Evolutionary conservation across 2,113 vertebrate species (phyloP).

Genomic region (Ondatra zibethicus): DNA sequence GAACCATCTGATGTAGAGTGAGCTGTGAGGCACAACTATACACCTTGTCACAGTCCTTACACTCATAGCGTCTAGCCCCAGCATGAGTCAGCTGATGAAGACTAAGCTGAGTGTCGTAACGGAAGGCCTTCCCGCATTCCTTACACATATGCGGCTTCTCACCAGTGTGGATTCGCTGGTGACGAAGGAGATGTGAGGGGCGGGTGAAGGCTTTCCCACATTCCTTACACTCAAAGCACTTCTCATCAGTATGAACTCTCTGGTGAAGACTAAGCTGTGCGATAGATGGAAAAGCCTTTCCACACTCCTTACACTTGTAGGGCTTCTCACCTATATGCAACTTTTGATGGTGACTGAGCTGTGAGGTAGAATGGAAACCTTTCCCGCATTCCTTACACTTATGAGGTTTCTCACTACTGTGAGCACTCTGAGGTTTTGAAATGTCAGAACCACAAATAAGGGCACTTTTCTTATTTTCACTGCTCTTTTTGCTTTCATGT

Average conservation of each 20-base stretch:
- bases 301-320: conserved; percentile 82
- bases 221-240: conserved; percentile 79
- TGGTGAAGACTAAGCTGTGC: conserved; percentile 82
- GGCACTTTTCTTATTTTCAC: conserved; percentile 68
- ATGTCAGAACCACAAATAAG: conserved; percentile 66
- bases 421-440: conserved; percentile 61
- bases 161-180: conserved; percentile 82
- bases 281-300: conserved; percentile 81
- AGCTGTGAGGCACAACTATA: conserved; percentile 83
- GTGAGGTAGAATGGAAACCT: conserved; percentile 78
- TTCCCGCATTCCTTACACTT: conserved; percentile 83
- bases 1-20: conserved; percentile 77
- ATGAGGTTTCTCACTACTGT: conserved; percentile 68
- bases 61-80: conserved; percentile 78
- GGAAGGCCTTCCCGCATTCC: conserved; percentile 82
- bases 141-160: conserved; percentile 83
- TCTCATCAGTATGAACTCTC: conserved; percentile 79
- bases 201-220: conserved; percentile 82
- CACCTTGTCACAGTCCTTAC: conserved; percentile 82
- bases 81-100: conserved; percentile 82
- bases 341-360: conserved; percentile 81
- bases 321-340: conserved; percentile 82
- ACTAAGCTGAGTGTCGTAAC: conserved; percentile 83
- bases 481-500: conserved; percentile 76
- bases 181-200: conserved; percentile 81